Conservation (phyloP, 1,140 invertebrate genomes). For the Muscidifurax raptorellus region DNA sequence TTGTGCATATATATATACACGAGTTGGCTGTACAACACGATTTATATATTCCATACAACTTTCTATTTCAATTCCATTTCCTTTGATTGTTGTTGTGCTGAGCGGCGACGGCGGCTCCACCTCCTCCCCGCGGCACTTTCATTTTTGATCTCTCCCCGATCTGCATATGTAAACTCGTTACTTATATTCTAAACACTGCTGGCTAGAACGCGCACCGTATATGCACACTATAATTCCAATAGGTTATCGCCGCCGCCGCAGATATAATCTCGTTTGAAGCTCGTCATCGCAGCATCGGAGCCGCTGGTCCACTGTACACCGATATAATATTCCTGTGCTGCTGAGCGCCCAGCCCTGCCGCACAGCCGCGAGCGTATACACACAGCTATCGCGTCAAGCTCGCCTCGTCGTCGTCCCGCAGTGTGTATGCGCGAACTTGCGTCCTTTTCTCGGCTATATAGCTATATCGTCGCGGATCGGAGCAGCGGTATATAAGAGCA, state of each 20-base stretch:
- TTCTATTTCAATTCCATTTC: conserved; percentile 33
- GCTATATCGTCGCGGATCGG: no score
- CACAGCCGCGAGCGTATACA: neutral
- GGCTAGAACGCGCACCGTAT: no score
- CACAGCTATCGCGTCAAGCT: neutral
- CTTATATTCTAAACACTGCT: neutral
- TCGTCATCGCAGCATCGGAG: neutral
- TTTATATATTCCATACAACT: conserved; percentile 1
- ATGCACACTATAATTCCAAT: no score
- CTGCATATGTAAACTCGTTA: neutral
- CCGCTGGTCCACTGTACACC: neutral
- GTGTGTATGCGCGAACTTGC: neutral
- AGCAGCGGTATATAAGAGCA: no score
- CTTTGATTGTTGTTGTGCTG: neutral
- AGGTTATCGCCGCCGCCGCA: neutral
- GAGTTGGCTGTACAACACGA: no score
- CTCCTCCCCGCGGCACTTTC: conserved; percentile 15
- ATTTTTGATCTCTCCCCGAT: neutral
- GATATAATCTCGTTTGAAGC: neutral
- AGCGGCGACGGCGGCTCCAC: neutral
- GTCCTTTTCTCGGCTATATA: neutral
- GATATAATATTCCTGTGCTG: neutral
- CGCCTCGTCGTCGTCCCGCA: neutral
- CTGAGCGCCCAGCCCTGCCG: neutral
- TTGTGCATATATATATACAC: neutral